phyloP scores from a whole-genome alignment of 2,888 invertebrate species.

The Criorhina ranunculi region DNA sequence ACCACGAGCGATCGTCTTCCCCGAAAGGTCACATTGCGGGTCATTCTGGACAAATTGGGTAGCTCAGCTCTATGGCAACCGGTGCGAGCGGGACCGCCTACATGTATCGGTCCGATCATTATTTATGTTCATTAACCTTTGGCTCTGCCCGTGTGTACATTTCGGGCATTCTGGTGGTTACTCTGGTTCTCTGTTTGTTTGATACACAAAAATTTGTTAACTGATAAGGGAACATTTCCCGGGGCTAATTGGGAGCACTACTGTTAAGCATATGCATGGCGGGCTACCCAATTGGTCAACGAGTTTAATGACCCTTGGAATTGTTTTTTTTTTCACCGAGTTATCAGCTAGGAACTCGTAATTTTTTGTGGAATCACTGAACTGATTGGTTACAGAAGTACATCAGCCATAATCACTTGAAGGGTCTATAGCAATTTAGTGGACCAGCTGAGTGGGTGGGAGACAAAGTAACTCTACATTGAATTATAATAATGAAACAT shows the following conservation, averaged over 20 bases:
- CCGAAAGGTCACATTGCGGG: constrained; percentile 55
- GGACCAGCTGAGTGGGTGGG: background rate
- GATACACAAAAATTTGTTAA: constrained; percentile 69
- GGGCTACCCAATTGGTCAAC: constrained; percentile 3
- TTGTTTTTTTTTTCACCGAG: constrained; percentile 42
- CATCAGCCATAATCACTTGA: background rate
- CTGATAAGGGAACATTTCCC: constrained; percentile 74
- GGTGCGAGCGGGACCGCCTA: constrained; percentile 48
- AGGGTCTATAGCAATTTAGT: background rate
- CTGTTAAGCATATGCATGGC: constrained; percentile 65
- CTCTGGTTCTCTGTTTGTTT: constrained; percentile 63
- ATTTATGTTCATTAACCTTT: constrained; percentile 75
- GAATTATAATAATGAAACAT: too few species aligned
- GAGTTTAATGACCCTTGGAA: constrained; percentile 65
- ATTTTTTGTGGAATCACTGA: background rate
- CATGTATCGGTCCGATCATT: constrained; percentile 54
- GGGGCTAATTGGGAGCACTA: constrained; percentile 71
- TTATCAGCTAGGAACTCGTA: constrained; percentile 48
- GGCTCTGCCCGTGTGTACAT: constrained; percentile 33
- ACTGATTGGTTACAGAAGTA: background rate
- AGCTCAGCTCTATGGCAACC: constrained; percentile 18
- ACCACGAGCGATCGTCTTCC: constrained; percentile 39
- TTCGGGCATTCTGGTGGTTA: constrained; percentile 19
- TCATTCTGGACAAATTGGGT: constrained; percentile 67
- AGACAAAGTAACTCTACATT: background rate